Conservation (phyloP, 1,140 invertebrate species). For the Galleria mellonella region DNA sequence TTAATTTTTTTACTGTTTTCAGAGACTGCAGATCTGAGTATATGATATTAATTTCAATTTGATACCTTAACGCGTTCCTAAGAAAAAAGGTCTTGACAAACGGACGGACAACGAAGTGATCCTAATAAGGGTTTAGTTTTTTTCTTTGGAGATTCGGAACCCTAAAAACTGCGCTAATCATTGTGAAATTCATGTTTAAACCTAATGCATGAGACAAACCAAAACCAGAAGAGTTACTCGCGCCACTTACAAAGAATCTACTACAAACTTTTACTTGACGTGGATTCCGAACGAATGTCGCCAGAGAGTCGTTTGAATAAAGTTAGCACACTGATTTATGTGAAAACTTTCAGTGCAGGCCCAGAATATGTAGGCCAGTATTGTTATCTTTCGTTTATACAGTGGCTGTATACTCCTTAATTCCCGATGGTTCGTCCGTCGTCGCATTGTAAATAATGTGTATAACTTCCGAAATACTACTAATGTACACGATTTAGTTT, state of each 20-base stretch:
- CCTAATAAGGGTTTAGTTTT: no score
- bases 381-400: slow-evolving; percentile 44
- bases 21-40: no score
- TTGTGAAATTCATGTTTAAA: no score
- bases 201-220: slow-evolving; percentile 24
- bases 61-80: no score
- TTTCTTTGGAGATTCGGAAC: no score
- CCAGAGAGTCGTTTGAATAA: slow-evolving; percentile 69
- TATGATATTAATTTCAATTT: no score
- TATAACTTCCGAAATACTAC: neutral
- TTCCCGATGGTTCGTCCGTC: slow-evolving; percentile 18
- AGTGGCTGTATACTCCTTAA: slow-evolving; percentile 22
- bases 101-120: no score
- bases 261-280: slow-evolving; percentile 55
- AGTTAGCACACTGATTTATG: slow-evolving; percentile 66
- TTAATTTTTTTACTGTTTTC: no score
- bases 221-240: slow-evolving; percentile 20
- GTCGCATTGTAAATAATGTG: slow-evolving; percentile 22
- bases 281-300: slow-evolving; percentile 58
- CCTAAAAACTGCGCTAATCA: no score
- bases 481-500: no score
- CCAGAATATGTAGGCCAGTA: slow-evolving; percentile 31
- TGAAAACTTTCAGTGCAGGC: slow-evolving; percentile 48
- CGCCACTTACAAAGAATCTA: slow-evolving; percentile 40
- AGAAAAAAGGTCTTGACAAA: no score